phyloP scores from a whole-genome alignment of 2,888 invertebrate genomes.

The Nymphalis c-album region DNA sequence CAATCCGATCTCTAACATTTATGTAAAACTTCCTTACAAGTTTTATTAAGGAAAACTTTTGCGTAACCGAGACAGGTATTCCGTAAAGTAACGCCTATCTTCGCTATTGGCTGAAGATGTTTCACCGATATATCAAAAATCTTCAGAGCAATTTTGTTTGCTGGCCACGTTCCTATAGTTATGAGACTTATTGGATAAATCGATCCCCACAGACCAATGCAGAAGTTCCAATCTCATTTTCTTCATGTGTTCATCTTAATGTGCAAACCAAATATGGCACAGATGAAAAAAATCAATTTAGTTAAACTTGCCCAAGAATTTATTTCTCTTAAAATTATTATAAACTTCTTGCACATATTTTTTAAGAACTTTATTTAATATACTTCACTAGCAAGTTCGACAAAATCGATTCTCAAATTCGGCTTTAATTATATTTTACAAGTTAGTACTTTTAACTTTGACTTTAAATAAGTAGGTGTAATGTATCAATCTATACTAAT shows the following conservation, averaged over 20 bases:
- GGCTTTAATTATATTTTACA: too few species aligned
- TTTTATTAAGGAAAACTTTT: background rate
- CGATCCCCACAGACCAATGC: slow-evolving; percentile 1
- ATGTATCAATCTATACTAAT: too few species aligned
- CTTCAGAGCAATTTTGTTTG: slow-evolving; percentile 13
- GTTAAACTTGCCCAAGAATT: too few species aligned
- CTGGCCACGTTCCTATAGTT: slow-evolving; percentile 15
- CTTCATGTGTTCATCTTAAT: background rate
- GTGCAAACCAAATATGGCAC: background rate
- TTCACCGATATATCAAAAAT: slow-evolving; percentile 1
- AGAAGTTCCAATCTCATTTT: background rate
- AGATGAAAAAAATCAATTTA: too few species aligned
- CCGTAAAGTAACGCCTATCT: background rate
- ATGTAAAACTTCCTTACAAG: background rate
- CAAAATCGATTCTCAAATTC: too few species aligned
- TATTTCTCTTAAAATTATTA: too few species aligned
- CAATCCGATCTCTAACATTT: too few species aligned
- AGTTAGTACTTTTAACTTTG: too few species aligned
- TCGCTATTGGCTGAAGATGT: background rate
- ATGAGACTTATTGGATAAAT: slow-evolving; percentile 17
- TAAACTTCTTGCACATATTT: too few species aligned
- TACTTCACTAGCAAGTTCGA: too few species aligned
- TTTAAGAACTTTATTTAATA: too few species aligned
- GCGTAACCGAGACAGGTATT: background rate
- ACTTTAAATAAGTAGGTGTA: too few species aligned